Base-by-base conservation (phyloP, 92 coral and sea anemone genomes). In the Actinernus sp. region DNA sequence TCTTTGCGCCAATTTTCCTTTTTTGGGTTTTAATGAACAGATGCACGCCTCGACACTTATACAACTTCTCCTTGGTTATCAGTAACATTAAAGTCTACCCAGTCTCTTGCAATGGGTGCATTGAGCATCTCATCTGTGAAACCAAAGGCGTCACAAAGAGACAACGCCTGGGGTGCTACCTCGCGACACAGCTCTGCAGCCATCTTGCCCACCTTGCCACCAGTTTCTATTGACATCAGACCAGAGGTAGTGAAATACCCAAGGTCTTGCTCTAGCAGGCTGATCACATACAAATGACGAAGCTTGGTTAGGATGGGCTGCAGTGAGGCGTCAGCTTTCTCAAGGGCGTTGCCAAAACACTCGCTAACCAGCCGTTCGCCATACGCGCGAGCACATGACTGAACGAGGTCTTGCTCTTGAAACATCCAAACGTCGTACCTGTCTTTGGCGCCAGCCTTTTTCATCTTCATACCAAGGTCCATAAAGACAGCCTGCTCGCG, bases 101-200 rank as follows among this genome's bases (percentile, higher is more conserved):
- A 91, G 76, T 91, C 97, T 20, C 84, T 76, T 1, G 97, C 97
- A 19, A 91, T 83, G 11, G 97, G 97, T 10, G 97, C 93, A 58
- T 75, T 88, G 31, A 91, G 49, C 90, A 91, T 91, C 52, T 83
- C 90, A 63, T 91, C 93, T 17, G 88, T 54, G 32, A 91, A 32
- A 28, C 91, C 97, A 91, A 91, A 87, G 1, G 97, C 93, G 29
- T 91, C 93, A 61, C 97, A 91, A n/a, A 91, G 88, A 0, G 93
- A 83, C 58, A 91, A 78, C 34, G 91, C 93, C 50, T 91, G 79
- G 9, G 91, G 89, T 65, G 80, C 78, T 21, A 91, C 59, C 50
- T 78, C 88, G 2, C 87, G 71, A 50, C 97, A 91, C 45, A 91
- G 78, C 18, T 63, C 90, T 77, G 91, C 93, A 31, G 90, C 82